These are phyloP conservation scores for Archaeoteleia sp. DNA, from an alignment of 2,888 invertebrate species.

Conservation along the genomic window DNA sequence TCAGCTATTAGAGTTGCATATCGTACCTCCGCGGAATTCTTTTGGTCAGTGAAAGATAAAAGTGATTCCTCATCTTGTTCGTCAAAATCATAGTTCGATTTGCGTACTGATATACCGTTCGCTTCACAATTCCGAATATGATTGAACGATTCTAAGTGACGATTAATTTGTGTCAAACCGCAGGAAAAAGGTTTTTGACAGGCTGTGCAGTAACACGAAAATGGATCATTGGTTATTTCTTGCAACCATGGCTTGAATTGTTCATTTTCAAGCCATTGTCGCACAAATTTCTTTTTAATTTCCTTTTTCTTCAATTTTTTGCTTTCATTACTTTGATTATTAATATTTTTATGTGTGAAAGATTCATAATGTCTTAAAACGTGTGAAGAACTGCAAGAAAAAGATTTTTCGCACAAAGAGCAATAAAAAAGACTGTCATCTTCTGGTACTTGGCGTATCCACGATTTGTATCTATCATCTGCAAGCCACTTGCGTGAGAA, in stretches of 20 bases:
- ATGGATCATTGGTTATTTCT: conserved; percentile 2
- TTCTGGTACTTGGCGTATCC: conserved; percentile 1
- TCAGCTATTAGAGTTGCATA: too few species aligned
- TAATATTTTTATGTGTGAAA: not conserved
- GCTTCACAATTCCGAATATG: too few species aligned
- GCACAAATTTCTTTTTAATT: conserved; percentile 3
- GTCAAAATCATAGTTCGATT: too few species aligned
- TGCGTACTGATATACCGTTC: too few species aligned
- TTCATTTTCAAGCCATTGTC: conserved; percentile 14
- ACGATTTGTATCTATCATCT: not conserved
- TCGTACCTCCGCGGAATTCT: too few species aligned
- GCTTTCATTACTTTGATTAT: not conserved
- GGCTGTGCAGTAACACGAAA: conserved; percentile 3
- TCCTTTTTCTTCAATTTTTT: not conserved
- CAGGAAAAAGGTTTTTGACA: conserved; percentile 12
- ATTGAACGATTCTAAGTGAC: too few species aligned
- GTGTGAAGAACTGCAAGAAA: not conserved
- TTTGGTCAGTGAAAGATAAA: too few species aligned
- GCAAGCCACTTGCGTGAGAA: not conserved
- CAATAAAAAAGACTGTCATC: not conserved
- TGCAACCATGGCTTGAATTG: conserved; percentile 20
- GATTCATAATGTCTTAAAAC: not conserved
- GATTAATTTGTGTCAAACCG: too few species aligned
- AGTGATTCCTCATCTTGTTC: too few species aligned
- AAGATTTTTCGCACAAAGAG: not conserved